Conservation (phyloP, 2,888 invertebrate species). For the Eremobia ochroleuca region DNA sequence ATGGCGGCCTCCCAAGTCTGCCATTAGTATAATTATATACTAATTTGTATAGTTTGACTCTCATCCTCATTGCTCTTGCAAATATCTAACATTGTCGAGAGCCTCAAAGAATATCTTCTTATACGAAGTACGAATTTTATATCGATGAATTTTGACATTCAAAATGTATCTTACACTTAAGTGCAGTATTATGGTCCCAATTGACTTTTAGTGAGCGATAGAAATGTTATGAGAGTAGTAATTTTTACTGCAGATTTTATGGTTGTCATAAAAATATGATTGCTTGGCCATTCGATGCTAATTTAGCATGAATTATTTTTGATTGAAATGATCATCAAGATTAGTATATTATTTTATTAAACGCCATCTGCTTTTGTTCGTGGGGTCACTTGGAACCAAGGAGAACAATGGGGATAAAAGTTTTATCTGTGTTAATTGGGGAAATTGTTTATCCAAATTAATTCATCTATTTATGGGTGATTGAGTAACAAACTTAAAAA, state of each 20-base stretch:
- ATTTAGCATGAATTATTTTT: neutral
- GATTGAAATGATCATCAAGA: neutral
- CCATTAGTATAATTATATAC: slow-evolving; percentile 25
- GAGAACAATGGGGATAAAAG: neutral
- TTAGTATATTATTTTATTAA: neutral
- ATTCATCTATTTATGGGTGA: too few species aligned
- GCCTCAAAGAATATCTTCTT: slow-evolving; percentile 16
- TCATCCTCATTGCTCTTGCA: slow-evolving; percentile 4
- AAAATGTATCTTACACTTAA: neutral
- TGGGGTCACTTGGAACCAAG: neutral
- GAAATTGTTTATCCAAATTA: too few species aligned
- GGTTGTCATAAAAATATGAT: slow-evolving; percentile 31
- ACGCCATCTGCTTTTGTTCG: neutral
- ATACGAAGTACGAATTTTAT: slow-evolving; percentile 17
- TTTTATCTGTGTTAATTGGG: too few species aligned
- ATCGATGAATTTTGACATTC: neutral
- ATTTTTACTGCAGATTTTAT: slow-evolving; percentile 36
- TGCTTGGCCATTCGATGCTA: slow-evolving; percentile 2
- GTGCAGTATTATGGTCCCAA: slow-evolving; percentile 14
- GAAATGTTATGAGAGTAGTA: neutral
- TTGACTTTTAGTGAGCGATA: neutral
- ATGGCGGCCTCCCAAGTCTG: neutral
- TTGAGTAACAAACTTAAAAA: too few species aligned
- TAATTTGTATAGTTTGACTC: slow-evolving; percentile 41
- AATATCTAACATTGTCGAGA: slow-evolving; percentile 7